Percentiles rank a stretch among this genome's conserved stretches.
These are phyloP conservation scores for Pangasianodon hypophthalmus DNA, from an alignment of 2,113 vertebrate genomes.

Conservation along the genomic window DNA sequence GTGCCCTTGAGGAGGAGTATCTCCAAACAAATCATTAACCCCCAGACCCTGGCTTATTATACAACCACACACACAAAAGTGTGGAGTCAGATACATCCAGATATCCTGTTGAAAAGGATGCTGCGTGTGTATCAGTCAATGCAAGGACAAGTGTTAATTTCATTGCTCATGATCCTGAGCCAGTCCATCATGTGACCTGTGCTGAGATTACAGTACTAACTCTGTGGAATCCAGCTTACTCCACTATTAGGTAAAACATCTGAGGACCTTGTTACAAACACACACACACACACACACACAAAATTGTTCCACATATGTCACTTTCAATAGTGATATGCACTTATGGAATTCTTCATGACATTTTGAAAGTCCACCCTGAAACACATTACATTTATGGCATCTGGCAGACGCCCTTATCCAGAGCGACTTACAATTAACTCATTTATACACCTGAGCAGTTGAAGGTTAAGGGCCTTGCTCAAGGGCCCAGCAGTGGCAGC, in stretches of 20 bases:
- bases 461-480: no score
- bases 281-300: neutral
- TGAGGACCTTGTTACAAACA: neutral
- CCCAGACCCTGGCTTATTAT: constrained; percentile 14
- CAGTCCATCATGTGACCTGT: constrained; percentile 12
- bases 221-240: constrained; percentile 11
- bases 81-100: neutral
- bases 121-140: constrained; percentile 1
- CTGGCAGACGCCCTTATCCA: no score
- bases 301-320: neutral
- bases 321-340: neutral
- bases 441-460: no score
- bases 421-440: no score
- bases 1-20: constrained; percentile 63
- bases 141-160: constrained; percentile 18
- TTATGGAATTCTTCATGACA: neutral
- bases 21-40: constrained; percentile 48
- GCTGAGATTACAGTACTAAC: constrained; percentile 31
- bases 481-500: no score
- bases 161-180: neutral
- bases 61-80: neutral
- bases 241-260: constrained; percentile 4
- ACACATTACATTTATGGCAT: no score
- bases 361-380: neutral
- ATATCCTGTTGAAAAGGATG: neutral